Base-by-base conservation (phyloP, 2,888 invertebrate species). In the Cylloceria caligata region DNA sequence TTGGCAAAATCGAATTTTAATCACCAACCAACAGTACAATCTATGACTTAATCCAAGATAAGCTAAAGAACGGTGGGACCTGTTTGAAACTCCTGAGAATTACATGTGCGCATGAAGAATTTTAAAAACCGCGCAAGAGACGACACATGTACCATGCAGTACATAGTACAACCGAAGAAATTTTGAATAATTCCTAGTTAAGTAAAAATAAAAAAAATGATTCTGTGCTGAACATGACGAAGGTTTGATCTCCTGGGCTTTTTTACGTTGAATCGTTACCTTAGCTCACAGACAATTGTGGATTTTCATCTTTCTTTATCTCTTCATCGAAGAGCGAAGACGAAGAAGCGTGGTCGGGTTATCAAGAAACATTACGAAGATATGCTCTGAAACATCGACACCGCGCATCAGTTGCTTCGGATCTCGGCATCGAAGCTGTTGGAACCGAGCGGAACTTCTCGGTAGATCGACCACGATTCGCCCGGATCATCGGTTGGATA, bases 401-500 rank as follows among this genome's bases (percentile, higher is more conserved):
- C 55, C 39, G 36, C 16, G n/a, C 21, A 69, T 69, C 68, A 36
- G 68, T n/a, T 57, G 42, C 19, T 45, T 71, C 57, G 57, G 39
- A 71, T 71, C 57, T 71, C 60, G 24, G 69, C 36, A 34, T 16
- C 27, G 52, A 39, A 55, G 52, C 47, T 21, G 60, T 86, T 81
- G 87, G 85, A 88, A 89, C 89, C 88, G 87, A 89, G 86, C 84
- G 88, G 88, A 90, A 89, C 87, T 75, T 68, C 42, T 71, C 84
- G 85, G 82, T 84, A 87, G 89, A 89, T 90, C 89, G 86, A 68
- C 77, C 84, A 69, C 86, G 89, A 90, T 90, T 86, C 87, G 83
- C 73, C 85, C 74, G 88, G 89, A 90, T 90, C 82, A 82, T 82
- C 89, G 87, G 82, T 81, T 84, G 88, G 89, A 90, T 90, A 90